Conservation (phyloP, 2,797 vertebrate genomes). For the Sebastes vulpes region DNA sequence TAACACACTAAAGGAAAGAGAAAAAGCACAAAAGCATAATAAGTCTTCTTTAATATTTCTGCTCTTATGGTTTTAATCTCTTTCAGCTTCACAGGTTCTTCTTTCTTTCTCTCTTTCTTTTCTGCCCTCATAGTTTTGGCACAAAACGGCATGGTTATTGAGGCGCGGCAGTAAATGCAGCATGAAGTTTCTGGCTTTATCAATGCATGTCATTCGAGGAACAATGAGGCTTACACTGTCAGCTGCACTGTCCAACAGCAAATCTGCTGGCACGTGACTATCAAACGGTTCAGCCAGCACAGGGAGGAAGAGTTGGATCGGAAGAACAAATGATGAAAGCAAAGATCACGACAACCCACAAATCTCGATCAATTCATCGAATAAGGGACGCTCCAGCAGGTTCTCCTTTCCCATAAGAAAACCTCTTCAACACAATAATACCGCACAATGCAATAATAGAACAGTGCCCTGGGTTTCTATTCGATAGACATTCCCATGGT, state of each 20-base stretch:
- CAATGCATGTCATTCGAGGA: constrained; percentile 9
- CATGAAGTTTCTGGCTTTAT: constrained; percentile 22
- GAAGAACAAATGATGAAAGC: not conserved
- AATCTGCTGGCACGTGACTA: constrained; percentile 14
- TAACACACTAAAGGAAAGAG: too few relatives aligned
- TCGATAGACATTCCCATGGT: constrained; percentile 77
- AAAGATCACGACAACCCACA: not conserved
- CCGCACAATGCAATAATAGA: constrained; percentile 43
- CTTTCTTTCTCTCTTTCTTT: not conserved
- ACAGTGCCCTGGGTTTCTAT: constrained; percentile 56
- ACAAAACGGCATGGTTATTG: not conserved
- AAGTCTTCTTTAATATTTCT: not conserved
- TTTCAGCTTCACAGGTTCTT: not conserved
- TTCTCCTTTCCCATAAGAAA: constrained; percentile 32
- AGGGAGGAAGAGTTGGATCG: not conserved
- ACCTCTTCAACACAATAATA: constrained; percentile 45
- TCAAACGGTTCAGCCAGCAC: not conserved
- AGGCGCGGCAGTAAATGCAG: constrained; percentile 28
- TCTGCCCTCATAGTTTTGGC: constrained; percentile 11
- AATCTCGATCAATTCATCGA: constrained; percentile 1
- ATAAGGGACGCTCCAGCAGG: not conserved
- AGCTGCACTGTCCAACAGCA: not conserved
- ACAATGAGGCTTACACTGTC: constrained; percentile 2
- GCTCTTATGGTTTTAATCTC: not conserved
- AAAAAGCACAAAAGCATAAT: not conserved